Conservation (phyloP, 2,888 invertebrate species). For the Ferdinandea cuprea region DNA sequence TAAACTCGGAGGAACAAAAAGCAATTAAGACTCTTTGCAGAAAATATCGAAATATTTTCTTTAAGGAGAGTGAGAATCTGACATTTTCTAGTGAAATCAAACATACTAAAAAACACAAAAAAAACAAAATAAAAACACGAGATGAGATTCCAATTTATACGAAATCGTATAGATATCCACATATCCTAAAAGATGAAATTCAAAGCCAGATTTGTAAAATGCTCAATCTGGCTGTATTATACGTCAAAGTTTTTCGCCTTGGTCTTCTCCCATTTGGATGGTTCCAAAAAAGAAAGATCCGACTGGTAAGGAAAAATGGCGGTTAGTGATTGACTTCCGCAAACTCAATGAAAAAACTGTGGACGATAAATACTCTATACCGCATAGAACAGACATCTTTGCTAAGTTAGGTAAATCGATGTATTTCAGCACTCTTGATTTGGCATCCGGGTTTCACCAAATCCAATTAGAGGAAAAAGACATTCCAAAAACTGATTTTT, state of each 20-base stretch:
- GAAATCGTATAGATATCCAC: conserved; percentile 32
- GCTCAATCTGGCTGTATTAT: conserved; percentile 24
- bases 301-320: conserved; percentile 27
- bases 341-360: conserved; percentile 19
- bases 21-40: conserved; percentile 10
- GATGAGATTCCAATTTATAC: conserved; percentile 35
- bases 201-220: conserved; percentile 23
- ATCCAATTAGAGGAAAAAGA: conserved; percentile 31
- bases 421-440: conserved; percentile 18
- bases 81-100: conserved; percentile 52
- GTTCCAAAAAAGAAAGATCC: no score
- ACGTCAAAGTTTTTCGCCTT: conserved; percentile 55
- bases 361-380: conserved; percentile 66
- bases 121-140: conserved; percentile 31
- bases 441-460: conserved; percentile 41
- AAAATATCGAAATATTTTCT: conserved; percentile 49
- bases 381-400: conserved; percentile 77
- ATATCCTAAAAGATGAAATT: conserved; percentile 30
- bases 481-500: conserved; percentile 23
- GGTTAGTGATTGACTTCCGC: no score
- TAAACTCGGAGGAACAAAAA: conserved; percentile 12
- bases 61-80: conserved; percentile 37
- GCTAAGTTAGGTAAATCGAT: conserved; percentile 76
- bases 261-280: no score
- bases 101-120: conserved; percentile 20